phyloP scores from a whole-genome alignment of 2,113 vertebrate genomes.

The Triplophysa dalaica region DNA sequence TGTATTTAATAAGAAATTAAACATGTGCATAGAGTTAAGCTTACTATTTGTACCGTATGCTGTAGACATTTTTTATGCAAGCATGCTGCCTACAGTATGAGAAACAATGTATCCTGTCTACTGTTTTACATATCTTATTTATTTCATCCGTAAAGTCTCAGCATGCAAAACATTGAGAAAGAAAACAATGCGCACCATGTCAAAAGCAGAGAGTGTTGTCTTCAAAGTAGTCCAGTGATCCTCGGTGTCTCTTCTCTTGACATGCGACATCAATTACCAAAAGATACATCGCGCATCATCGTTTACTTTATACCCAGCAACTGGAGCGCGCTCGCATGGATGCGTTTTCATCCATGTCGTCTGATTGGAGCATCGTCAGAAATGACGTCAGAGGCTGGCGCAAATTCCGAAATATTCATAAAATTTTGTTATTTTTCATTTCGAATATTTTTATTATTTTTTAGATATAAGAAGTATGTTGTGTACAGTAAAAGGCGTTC shows the following conservation, averaged over 20 bases:
- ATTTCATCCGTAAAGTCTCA: background rate
- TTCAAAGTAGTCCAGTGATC: constrained; percentile 7
- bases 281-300: background rate
- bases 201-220: background rate
- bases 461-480: too few relatives aligned
- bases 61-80: background rate
- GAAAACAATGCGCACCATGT: background rate
- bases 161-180: background rate
- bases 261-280: constrained; percentile 29
- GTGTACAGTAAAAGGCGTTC: too few relatives aligned
- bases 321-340: constrained; percentile 1
- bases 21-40: background rate
- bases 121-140: background rate
- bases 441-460: too few relatives aligned
- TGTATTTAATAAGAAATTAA: background rate
- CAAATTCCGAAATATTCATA: too few relatives aligned
- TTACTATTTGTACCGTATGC: background rate
- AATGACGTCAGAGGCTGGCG: background rate
- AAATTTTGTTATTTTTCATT: too few relatives aligned
- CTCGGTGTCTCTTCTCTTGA: background rate
- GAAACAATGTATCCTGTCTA: background rate
- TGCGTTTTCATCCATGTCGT: background rate
- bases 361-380: constrained; percentile 39
- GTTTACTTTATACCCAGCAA: constrained; percentile 45
- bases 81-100: background rate